These are phyloP conservation scores for Nothocercus julius DNA, from an alignment of 2,113 vertebrate genomes.

Conservation along the genomic window DNA sequence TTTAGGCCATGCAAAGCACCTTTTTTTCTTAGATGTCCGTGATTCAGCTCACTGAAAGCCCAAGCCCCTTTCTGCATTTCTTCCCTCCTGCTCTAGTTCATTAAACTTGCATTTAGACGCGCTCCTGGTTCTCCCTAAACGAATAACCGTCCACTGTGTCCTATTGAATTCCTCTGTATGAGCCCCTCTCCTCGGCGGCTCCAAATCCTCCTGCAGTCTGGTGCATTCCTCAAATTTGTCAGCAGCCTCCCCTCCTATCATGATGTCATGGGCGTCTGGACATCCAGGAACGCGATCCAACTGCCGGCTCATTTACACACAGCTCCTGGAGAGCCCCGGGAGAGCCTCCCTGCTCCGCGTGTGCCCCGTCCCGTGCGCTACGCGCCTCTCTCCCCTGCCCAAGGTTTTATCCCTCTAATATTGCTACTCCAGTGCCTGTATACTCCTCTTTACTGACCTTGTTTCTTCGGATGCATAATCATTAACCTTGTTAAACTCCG, in stretches of 20 bases:
- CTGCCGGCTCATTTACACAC: background rate
- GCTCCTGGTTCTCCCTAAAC: slow-evolving; percentile 27
- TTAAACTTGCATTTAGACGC: slow-evolving; percentile 54
- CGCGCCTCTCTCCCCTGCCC: background rate
- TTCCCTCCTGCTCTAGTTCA: slow-evolving; percentile 23
- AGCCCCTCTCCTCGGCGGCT: background rate
- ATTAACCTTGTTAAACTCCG: slow-evolving; percentile 12
- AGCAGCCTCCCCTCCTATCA: slow-evolving; percentile 52
- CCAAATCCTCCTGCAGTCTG: slow-evolving; percentile 57
- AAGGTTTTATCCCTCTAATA: slow-evolving; percentile 12
- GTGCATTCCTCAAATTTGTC: slow-evolving; percentile 61
- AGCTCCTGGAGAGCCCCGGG: background rate
- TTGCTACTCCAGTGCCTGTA: background rate
- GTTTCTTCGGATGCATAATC: background rate
- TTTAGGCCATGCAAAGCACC: background rate
- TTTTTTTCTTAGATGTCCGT: background rate
- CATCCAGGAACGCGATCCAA: background rate
- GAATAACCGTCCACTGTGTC: slow-evolving; percentile 52
- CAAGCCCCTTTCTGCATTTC: background rate
- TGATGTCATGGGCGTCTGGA: slow-evolving; percentile 55
- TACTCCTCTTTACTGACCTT: slow-evolving; percentile 2
- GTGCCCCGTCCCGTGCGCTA: background rate
- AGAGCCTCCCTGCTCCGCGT: background rate
- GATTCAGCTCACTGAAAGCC: background rate
- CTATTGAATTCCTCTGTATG: slow-evolving; percentile 40